A percentile compares a stretch with the other conserved stretches of the same genome.
Evolutionary conservation across 2,797 vertebrate species (phyloP).

Genomic region (Picus viridis): DNA sequence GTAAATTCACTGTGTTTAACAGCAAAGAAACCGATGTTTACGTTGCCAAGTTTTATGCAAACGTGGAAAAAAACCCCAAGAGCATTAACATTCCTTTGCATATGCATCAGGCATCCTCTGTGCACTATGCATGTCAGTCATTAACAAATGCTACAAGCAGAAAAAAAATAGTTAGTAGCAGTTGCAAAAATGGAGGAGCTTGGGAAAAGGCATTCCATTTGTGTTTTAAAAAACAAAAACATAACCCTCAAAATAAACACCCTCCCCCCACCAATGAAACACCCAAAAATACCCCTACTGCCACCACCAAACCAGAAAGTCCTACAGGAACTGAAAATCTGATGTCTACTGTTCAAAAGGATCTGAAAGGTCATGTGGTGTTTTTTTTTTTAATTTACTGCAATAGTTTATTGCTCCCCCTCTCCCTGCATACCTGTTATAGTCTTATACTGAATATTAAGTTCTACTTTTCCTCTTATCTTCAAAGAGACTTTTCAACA

Average conservation of each 20-base stretch:
- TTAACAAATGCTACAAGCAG: conserved; percentile 22
- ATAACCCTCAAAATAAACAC: neutral
- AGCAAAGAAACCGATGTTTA: neutral
- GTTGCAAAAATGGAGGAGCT: conserved; percentile 28
- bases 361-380: neutral
- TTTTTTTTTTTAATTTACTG: neutral
- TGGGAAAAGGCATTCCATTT: conserved; percentile 19
- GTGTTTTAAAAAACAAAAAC: neutral
- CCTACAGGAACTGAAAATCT: neutral
- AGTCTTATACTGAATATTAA: conserved; percentile 71
- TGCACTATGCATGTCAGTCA: neutral
- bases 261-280: neutral
- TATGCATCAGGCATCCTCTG: neutral
- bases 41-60: neutral
- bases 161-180: conserved; percentile 37
- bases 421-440: neutral
- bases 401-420: conserved; percentile 40
- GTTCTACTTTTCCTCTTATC: conserved; percentile 93
- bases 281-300: no score
- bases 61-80: neutral
- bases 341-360: conserved; percentile 34
- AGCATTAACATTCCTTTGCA: conserved; percentile 1
- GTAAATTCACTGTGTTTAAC: conserved; percentile 13
- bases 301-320: neutral
- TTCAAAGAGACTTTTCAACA: conserved; percentile 94